phyloP scores from a whole-genome alignment of 2,113 vertebrate genomes.

The Heterochromis multidens region DNA sequence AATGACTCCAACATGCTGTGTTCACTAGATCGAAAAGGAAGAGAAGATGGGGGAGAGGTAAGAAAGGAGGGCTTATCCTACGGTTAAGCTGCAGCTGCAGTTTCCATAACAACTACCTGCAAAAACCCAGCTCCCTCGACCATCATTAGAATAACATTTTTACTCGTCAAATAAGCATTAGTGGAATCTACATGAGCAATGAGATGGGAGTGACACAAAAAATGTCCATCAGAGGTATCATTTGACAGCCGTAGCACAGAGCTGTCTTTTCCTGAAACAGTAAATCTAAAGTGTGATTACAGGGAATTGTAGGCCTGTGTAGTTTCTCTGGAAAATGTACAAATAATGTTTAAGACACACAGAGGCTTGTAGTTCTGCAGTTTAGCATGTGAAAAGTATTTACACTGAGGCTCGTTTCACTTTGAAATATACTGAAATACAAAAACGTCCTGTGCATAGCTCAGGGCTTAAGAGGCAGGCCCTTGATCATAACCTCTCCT shows the following conservation, averaged over 20 bases:
- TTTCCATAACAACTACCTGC: conserved; percentile 80
- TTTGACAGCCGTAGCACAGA: conserved; percentile 9
- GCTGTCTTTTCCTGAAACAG: neutral
- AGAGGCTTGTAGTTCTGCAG: neutral
- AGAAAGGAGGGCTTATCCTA: conserved; percentile 49
- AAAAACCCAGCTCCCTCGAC: conserved; percentile 62
- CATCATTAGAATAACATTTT: conserved; percentile 71
- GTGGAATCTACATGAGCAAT: conserved; percentile 60
- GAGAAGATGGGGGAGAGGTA: conserved; percentile 15
- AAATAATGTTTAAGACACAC: neutral
- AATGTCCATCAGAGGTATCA: conserved; percentile 7
- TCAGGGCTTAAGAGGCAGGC: conserved; percentile 37
- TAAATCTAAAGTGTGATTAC: conserved; percentile 29
- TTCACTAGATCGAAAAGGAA: conserved; percentile 55
- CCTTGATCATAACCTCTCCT: conserved; percentile 61
- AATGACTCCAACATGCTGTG: conserved; percentile 62
- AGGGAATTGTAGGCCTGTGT: neutral
- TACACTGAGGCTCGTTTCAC: neutral
- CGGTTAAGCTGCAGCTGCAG: conserved; percentile 68
- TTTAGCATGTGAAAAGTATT: conserved; percentile 24
- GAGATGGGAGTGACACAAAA: conserved; percentile 34
- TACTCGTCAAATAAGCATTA: conserved; percentile 68
- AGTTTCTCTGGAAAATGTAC: neutral
- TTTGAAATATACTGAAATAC: conserved; percentile 1
- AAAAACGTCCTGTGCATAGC: conserved; percentile 18